phyloP scores from a whole-genome alignment of 2,888 invertebrate genomes.

The Meta bourneti region DNA sequence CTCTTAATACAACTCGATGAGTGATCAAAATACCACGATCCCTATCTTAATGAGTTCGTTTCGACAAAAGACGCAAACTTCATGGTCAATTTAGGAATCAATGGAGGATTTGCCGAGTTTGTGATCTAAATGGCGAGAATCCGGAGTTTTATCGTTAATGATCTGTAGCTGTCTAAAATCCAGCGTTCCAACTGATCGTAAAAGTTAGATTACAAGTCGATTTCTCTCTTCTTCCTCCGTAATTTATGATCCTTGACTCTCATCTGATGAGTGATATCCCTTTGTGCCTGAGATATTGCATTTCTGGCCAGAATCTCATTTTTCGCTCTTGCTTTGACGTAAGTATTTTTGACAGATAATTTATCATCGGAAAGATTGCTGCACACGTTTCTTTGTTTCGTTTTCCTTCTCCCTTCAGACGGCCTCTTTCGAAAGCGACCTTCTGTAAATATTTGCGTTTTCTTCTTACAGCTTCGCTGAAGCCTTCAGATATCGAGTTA shows the following conservation, averaged over 20 bases:
- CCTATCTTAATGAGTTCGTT: not conserved
- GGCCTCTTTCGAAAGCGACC: not conserved
- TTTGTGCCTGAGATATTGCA: constrained; percentile 45
- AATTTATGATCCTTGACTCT: constrained; percentile 32
- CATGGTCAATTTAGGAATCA: not conserved
- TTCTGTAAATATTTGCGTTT: constrained; percentile 21
- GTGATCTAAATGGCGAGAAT: not conserved
- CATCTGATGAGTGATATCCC: constrained; percentile 35
- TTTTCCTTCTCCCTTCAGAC: constrained; percentile 7
- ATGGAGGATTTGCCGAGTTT: not conserved
- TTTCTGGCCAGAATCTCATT: constrained; percentile 38
- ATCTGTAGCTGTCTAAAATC: constrained; percentile 9
- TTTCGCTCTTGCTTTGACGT: constrained; percentile 36
- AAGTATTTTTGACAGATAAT: constrained; percentile 45
- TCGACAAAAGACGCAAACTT: not conserved
- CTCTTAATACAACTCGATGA: not conserved
- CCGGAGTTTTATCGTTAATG: constrained; percentile 6
- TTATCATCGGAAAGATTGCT: constrained; percentile 38
- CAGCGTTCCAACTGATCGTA: constrained; percentile 5
- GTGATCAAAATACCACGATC: not conserved
- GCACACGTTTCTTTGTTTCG: constrained; percentile 4
- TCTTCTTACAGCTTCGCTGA: not conserved
- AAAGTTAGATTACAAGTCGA: constrained; percentile 20
- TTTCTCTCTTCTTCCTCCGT: constrained; percentile 11
- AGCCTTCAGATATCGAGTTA: not conserved